A percentile compares a stretch with the other conserved stretches of the same genome.
These are phyloP conservation scores for Argya squamiceps DNA, from an alignment of 2,797 vertebrate species.

Conservation along the genomic window DNA sequence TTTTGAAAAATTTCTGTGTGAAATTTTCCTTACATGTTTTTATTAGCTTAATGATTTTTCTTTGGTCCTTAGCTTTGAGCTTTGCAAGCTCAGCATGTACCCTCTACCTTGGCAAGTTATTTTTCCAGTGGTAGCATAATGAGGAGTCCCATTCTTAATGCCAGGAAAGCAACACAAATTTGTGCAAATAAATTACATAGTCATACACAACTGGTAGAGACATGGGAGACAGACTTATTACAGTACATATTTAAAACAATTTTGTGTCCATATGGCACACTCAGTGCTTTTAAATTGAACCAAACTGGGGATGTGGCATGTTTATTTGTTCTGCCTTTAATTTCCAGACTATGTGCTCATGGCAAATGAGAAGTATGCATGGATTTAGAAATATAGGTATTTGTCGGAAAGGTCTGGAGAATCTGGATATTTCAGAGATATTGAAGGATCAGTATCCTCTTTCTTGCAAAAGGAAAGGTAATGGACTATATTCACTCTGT, in stretches of 20 bases:
- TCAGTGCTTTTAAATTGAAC: background rate
- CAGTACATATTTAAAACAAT: background rate
- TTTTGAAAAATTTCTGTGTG: background rate
- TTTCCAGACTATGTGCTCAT: background rate
- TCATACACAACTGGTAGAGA: background rate
- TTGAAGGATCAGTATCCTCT: background rate
- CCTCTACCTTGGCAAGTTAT: background rate
- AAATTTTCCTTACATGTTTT: background rate
- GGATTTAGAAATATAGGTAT: background rate
- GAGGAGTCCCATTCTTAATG: background rate
- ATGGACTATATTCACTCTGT: background rate
- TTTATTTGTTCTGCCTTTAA: background rate
- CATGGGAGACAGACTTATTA: background rate
- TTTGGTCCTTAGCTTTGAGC: background rate
- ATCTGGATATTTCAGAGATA: background rate
- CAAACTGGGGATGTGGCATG: fast-evolving
- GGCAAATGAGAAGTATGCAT: background rate
- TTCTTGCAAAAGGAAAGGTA: background rate
- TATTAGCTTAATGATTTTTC: background rate
- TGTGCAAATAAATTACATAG: background rate
- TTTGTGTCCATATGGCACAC: background rate
- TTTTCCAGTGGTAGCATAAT: background rate
- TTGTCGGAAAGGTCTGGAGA: background rate
- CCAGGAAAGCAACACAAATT: background rate
- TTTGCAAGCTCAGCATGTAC: background rate